Evolutionary conservation across 1,140 invertebrate species (phyloP).

Genomic region (Lithobius niger): DNA sequence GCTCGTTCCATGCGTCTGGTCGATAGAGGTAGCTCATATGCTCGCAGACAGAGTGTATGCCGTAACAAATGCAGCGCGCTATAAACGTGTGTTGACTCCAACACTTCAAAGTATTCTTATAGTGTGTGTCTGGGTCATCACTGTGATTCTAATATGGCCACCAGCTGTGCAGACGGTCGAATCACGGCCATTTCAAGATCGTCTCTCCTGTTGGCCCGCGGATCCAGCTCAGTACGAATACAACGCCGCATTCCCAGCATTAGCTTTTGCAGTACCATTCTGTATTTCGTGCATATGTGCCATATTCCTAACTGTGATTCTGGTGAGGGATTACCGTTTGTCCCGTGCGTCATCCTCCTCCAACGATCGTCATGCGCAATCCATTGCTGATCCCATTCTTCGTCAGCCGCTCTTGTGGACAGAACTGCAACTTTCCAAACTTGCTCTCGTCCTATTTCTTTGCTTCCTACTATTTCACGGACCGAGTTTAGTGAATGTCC

Average conservation of each 20-base stretch:
- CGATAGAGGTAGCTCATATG: neutral
- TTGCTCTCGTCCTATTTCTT: neutral
- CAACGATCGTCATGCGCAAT: neutral
- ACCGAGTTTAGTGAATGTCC: neutral
- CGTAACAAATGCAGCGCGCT: neutral
- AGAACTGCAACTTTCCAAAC: neutral
- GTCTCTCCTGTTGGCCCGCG: neutral
- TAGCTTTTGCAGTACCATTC: neutral
- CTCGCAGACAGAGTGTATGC: neutral
- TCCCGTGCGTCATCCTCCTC: neutral
- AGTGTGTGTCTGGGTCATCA: neutral
- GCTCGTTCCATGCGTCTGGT: neutral
- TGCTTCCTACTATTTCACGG: neutral
- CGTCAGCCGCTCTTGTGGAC: slow-evolving; percentile 3
- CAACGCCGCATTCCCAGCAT: neutral
- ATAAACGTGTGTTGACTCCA: neutral
- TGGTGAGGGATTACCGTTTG: neutral
- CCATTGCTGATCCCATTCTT: neutral
- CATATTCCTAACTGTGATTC: neutral
- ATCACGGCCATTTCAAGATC: neutral
- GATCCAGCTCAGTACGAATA: neutral
- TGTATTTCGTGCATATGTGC: neutral
- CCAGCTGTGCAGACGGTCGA: neutral
- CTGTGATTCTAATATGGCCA: neutral
- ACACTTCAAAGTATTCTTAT: neutral